Evolutionary conservation across 2,888 invertebrate species (phyloP), one percentile per base, ranked within the genome.

Genomic region (Drosophila diplacantha): DNA sequence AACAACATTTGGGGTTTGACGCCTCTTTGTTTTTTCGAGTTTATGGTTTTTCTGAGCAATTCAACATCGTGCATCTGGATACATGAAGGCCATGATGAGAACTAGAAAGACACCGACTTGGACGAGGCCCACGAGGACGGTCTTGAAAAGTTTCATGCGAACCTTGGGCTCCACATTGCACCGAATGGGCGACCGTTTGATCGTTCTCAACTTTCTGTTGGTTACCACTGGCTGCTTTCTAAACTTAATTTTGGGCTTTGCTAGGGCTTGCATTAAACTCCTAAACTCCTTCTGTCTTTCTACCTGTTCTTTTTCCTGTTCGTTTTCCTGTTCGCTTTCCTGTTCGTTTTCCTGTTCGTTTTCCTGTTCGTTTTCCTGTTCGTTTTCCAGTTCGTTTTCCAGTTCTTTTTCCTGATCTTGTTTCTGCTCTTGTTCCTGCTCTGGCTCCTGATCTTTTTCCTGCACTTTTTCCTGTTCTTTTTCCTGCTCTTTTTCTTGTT

Each of bases 81-180:
- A 86, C 44, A 77, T 73, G 6, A 87, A 66, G 8, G 87, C 87
- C 76, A 83, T 76, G 43, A 85, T 73, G 11, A 87, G 76, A 44
- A 84, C 50, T 16, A 86, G 51, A 38, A 85, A 84, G 6, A 85
- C 66, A 9, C 76, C 74, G 3, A 87, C 66, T 50, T 87, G 87
- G 4, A 83, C 55, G 7, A 75, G 31, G 31, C 85, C 85, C 1
- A 87, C 73, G 2, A 87, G 58, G 0, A 87, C 51, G 1, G 72
- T 83, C 50, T 76, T 85, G 0, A 85, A 22, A 24, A 85, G 51
- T 20, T 68, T 69, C 31, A 47, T 20, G 3, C 37, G 35, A 5
- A 26, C 47, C 61, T 60, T 60, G 24, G 60, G 60, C 38, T 60
- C 60, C 2, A 61, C 66, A 8, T 65, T 35, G 31, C 31, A 12